These are phyloP conservation scores for Drosophila chauvacae DNA, from an alignment of 1,140 invertebrate species.

Conservation along the genomic window DNA sequence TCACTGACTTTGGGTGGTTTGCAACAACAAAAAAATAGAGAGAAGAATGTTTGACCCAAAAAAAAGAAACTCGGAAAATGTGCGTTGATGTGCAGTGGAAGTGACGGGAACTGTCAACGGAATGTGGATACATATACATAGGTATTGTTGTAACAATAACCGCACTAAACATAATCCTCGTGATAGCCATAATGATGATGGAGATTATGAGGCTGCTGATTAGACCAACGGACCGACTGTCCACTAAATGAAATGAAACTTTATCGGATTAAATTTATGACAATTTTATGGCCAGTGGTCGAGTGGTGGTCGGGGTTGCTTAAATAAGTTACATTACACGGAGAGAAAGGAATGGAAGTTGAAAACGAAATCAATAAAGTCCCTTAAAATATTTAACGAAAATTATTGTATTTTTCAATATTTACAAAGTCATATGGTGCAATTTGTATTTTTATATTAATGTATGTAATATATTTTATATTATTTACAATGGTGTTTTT, in stretches of 20 bases:
- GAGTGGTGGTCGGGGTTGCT: slow-evolving; percentile 16
- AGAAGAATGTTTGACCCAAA: slow-evolving; percentile 67
- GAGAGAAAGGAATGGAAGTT: neutral
- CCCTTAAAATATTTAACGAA: too few relatives aligned
- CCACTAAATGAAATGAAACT: slow-evolving; percentile 67
- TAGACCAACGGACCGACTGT: slow-evolving; percentile 32
- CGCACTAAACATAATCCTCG: slow-evolving; percentile 47
- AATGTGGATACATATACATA: slow-evolving; percentile 13
- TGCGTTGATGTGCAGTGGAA: slow-evolving; percentile 42
- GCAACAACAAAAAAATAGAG: slow-evolving; percentile 6
- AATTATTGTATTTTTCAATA: too few relatives aligned
- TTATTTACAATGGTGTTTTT: too few relatives aligned
- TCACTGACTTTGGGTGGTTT: slow-evolving; percentile 50
- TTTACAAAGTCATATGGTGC: too few relatives aligned
- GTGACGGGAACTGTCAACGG: slow-evolving; percentile 61
- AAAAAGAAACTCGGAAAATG: slow-evolving; percentile 57
- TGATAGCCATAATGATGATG: slow-evolving; percentile 37
- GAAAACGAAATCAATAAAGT: neutral
- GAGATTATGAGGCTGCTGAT: slow-evolving; percentile 51
- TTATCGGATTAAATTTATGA: slow-evolving; percentile 80
- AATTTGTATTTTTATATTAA: too few relatives aligned
- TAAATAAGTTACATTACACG: slow-evolving; percentile 14
- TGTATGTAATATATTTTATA: too few relatives aligned
- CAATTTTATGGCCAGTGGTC: slow-evolving; percentile 58
- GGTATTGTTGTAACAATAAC: slow-evolving; percentile 31